Conservation (phyloP, 2,888 invertebrate genomes). For the Ectemnius continuus region DNA sequence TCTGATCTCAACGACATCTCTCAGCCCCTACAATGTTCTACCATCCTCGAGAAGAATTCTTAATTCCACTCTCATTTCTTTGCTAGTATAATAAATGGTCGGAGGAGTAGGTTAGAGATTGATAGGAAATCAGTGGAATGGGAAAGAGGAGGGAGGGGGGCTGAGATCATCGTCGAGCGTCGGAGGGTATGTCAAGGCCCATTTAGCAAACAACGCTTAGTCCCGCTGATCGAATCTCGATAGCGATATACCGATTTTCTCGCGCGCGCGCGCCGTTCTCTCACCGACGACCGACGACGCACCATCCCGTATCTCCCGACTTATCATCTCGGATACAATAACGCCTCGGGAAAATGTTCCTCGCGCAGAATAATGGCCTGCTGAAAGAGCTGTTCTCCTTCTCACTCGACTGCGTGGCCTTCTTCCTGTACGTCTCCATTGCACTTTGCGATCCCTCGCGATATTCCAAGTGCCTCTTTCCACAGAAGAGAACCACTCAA, state of each 20-base stretch:
- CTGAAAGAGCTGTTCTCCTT: constrained; percentile 63
- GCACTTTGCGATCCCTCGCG: not conserved
- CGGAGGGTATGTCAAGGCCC: constrained; percentile 30
- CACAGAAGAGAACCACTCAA: too few relatives aligned
- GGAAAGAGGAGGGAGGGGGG: constrained; percentile 1
- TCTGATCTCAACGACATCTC: not conserved
- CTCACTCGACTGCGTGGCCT: constrained; percentile 30
- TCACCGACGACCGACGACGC: too few relatives aligned
- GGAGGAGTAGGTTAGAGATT: not conserved
- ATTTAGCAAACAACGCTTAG: constrained; percentile 64
- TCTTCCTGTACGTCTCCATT: constrained; percentile 12
- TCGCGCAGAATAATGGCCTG: constrained; percentile 67
- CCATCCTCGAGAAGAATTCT: not conserved
- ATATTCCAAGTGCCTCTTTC: too few relatives aligned
- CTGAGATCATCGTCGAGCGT: constrained; percentile 21
- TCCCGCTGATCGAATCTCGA: constrained; percentile 66
- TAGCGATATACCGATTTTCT: constrained; percentile 57
- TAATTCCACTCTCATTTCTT: not conserved
- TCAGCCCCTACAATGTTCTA: not conserved
- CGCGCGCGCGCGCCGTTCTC: constrained; percentile 57
- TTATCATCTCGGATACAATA: constrained; percentile 72
- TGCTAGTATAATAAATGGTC: not conserved
- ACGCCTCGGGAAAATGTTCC: constrained; percentile 68
- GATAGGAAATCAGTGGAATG: too few relatives aligned
- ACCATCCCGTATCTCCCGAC: constrained; percentile 61